Percentiles rank a stretch among this genome's conserved stretches.
Conservation (phyloP, 2,888 invertebrate species). For the Xanthorhoe designata region DNA sequence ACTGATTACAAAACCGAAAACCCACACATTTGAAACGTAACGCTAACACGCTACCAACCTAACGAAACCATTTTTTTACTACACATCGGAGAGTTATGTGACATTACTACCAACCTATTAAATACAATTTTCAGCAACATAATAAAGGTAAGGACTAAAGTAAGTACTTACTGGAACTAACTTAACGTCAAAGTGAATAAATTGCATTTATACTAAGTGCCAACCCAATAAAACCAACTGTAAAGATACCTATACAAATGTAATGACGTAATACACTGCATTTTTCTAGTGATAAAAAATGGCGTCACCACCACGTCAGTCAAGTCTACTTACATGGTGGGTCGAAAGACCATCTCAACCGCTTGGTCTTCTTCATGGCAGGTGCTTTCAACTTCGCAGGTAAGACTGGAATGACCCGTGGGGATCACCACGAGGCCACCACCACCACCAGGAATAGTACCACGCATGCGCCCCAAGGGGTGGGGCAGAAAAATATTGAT, state of each 20-base stretch:
- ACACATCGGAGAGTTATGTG: background rate
- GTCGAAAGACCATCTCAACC: slow-evolving; percentile 34
- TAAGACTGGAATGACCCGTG: slow-evolving; percentile 69
- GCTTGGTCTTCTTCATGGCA: slow-evolving; percentile 30
- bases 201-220: background rate
- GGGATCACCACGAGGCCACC: slow-evolving; percentile 41
- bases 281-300: background rate
- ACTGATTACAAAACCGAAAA: background rate
- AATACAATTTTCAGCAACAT: background rate
- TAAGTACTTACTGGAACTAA: too few species aligned
- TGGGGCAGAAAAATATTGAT: slow-evolving; percentile 80
- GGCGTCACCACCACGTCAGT: background rate
- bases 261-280: background rate
- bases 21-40: slow-evolving; percentile 21
- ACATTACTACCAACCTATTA: background rate
- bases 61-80: slow-evolving; percentile 12
- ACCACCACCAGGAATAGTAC: slow-evolving; percentile 74
- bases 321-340: slow-evolving; percentile 54
- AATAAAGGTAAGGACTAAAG: background rate
- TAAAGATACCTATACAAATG: background rate
- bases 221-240: background rate
- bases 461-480: slow-evolving; percentile 77
- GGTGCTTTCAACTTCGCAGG: slow-evolving; percentile 55
- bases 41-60: slow-evolving; percentile 20
- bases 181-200: too few species aligned